These are phyloP conservation scores for Hephaestus fuliginosus DNA, from an alignment of 2,797 vertebrate species.

Conservation along the genomic window DNA sequence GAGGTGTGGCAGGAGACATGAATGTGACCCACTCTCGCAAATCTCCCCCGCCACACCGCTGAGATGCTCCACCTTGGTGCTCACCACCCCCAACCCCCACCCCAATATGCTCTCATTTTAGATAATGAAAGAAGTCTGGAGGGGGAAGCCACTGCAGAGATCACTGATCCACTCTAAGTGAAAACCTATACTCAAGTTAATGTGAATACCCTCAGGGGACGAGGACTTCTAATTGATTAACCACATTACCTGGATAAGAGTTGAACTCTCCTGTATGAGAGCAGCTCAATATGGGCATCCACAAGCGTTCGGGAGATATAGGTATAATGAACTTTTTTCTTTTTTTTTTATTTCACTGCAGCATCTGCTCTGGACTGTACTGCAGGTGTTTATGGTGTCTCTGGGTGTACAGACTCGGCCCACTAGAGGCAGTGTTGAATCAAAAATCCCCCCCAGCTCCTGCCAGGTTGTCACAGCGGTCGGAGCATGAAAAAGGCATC, in stretches of 20 bases:
- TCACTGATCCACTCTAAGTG: constrained; percentile 86
- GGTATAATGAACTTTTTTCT: constrained; percentile 63
- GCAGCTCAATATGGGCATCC: constrained; percentile 73
- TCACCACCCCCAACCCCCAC: constrained; percentile 30
- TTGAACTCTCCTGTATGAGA: constrained; percentile 77
- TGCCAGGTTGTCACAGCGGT: constrained; percentile 55
- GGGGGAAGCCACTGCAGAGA: constrained; percentile 81
- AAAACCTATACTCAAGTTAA: constrained; percentile 88
- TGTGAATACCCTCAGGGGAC: constrained; percentile 82
- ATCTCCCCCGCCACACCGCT: constrained; percentile 43
- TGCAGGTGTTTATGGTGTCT: constrained; percentile 66
- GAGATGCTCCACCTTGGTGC: constrained; percentile 75
- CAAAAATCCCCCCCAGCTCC: constrained; percentile 57
- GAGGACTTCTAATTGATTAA: constrained; percentile 86
- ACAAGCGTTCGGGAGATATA: constrained; percentile 55
- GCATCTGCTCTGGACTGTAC: constrained; percentile 64
- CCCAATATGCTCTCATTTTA: constrained; percentile 84
- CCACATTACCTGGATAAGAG: constrained; percentile 82
- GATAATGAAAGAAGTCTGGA: constrained; percentile 85
- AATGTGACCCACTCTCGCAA: constrained; percentile 69
- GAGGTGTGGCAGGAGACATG: constrained; percentile 61
- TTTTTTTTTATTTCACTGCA: constrained; percentile 48
- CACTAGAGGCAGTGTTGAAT: constrained; percentile 83
- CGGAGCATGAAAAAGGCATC: constrained; percentile 57
- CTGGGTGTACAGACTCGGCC: constrained; percentile 38